Base-by-base conservation (phyloP, 2,113 vertebrate genomes). In the Antechinus stuartii region DNA sequence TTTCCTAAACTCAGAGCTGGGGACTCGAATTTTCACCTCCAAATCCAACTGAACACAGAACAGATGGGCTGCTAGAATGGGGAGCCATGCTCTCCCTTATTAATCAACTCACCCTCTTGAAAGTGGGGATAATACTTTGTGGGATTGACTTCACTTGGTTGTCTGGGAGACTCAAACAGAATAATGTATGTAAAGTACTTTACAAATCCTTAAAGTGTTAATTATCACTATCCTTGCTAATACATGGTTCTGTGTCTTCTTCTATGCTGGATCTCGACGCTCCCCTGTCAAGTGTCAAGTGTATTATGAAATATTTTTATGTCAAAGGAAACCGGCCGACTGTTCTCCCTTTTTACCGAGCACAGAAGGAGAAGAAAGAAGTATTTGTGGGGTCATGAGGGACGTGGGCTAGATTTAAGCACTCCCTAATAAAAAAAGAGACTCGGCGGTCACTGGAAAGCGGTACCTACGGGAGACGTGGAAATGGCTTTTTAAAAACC, bases 361-460 rank as follows among this genome's bases (percentile, higher is more conserved):
- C 6, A 53, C 54, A 95, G 76, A 93, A 92, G 52, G 90, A 52
- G 90, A 25, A 10, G 56, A 57, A 26, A 57, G 30, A 16, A 35
- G 61, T 35, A 0, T 68, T 14, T 35, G 30, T 6, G 61, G 14
- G 0, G 3, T 35, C 61, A 68, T 16, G 12, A 68, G 61, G 61
- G 52, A 93, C 91, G 53, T 90, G 49, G 27, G 57, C 90, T 95
- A 95, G 92, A 55, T 96, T 94, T 95, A 84, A 53, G 68, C 49
- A 76, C 47, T 91, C 54, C 42, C 55, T 57, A 30, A 2, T 16
- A 54, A 52, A 54, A 90, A 90, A 16, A 46, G 54, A 93, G 35
- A 24, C 93, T 84, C 42, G 61, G 46, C 93, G 49, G 92, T 93
- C 30, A 93, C 25, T n/a, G 93, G 42, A 53, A 47, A 23, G 49